A percentile compares a stretch with the other conserved stretches of the same genome.
Evolutionary conservation across 2,113 vertebrate genomes (phyloP).

Genomic region (Condylura cristata): DNA sequence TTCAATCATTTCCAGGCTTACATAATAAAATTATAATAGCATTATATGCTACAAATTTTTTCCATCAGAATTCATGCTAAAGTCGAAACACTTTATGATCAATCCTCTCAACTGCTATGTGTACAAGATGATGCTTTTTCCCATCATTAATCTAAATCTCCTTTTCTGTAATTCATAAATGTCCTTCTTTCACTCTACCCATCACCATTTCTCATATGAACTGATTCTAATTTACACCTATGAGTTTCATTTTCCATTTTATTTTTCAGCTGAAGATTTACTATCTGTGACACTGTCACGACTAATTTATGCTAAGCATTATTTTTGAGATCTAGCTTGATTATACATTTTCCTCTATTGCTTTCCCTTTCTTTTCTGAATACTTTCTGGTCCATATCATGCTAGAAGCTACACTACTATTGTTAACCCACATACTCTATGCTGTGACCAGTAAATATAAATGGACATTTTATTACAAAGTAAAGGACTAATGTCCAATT

Average conservation of each 20-base stretch:
- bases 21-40: constrained; percentile 1
- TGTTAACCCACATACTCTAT: not conserved
- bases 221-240: not conserved
- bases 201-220: not conserved
- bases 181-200: not conserved
- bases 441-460: not conserved
- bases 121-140: not conserved
- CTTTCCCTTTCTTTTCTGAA: not conserved
- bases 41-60: not conserved
- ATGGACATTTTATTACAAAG: not conserved
- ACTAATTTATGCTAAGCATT: not conserved
- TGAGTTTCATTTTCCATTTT: not conserved
- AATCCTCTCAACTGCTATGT: not conserved
- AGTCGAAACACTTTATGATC: not conserved
- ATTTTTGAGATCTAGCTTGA: not conserved
- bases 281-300: not conserved
- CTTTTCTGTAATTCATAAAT: not conserved
- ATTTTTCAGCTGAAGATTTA: not conserved
- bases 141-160: not conserved
- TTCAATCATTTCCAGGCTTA: not conserved
- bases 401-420: not conserved
- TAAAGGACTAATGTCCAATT: not conserved
- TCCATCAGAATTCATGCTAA: not conserved
- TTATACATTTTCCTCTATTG: not conserved
- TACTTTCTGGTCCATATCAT: not conserved